phyloP scores from a whole-genome alignment of 1,140 invertebrate species.

The Carposina sasakii region DNA sequence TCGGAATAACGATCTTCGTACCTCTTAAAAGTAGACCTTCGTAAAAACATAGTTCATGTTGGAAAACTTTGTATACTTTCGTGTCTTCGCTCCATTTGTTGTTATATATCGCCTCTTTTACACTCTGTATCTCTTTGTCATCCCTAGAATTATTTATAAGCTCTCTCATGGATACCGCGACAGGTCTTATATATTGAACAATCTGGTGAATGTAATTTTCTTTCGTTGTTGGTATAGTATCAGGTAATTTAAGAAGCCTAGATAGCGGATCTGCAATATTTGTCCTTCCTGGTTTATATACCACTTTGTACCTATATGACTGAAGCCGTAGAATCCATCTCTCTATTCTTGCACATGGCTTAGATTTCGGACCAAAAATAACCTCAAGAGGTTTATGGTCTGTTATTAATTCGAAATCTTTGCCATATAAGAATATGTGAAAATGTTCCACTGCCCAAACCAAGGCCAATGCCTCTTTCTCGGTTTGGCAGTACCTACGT shows the following conservation, averaged over 20 bases:
- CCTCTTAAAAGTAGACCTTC: neutral
- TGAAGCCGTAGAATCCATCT: slow-evolving; percentile 11
- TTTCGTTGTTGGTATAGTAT: neutral
- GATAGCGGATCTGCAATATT: slow-evolving; percentile 11
- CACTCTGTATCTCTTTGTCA: neutral
- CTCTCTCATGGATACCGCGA: neutral
- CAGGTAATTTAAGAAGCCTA: neutral
- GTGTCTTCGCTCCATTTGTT: neutral
- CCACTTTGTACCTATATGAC: slow-evolving; percentile 2
- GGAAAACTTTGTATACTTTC: neutral
- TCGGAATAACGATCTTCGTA: slow-evolving; percentile 29
- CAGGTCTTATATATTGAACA: slow-evolving; percentile 1
- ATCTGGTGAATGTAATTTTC: slow-evolving; percentile 6
- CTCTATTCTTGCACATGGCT: slow-evolving; percentile 30
- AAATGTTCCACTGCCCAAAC: too few species aligned
- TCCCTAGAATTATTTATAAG: neutral
- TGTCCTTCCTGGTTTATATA: slow-evolving; percentile 7
- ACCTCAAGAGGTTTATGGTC: slow-evolving; percentile 6
- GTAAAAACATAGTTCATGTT: slow-evolving; percentile 4
- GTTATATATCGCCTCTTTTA: neutral
- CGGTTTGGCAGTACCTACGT: too few species aligned
- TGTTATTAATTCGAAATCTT: slow-evolving; percentile 13
- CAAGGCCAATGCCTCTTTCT: too few species aligned
- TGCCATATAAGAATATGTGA: slow-evolving; percentile 19
- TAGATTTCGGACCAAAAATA: slow-evolving; percentile 9